phyloP scores from a whole-genome alignment of 2,797 vertebrate species.

The Schizopygopsis malacanthus region DNA sequence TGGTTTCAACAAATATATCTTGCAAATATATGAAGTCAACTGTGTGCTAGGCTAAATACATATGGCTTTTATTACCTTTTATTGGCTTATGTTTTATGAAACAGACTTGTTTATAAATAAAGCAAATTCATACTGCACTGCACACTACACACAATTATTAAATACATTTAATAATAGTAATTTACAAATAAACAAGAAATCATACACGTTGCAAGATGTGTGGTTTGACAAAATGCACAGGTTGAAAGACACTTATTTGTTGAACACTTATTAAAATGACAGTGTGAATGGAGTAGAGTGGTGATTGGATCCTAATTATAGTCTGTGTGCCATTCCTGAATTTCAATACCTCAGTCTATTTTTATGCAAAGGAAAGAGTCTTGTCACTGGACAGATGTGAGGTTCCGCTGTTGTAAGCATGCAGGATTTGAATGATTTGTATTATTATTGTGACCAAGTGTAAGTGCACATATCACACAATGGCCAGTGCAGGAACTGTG shows the following conservation, averaged over 20 bases:
- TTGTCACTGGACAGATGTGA: conserved; percentile 15
- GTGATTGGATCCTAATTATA: conserved; percentile 22
- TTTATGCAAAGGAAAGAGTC: conserved; percentile 14
- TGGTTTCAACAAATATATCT: not conserved
- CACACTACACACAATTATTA: no score
- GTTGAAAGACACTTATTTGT: conserved; percentile 1
- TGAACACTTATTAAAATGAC: not conserved
- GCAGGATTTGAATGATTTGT: conserved; percentile 19
- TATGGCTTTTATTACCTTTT: not conserved
- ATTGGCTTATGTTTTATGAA: not conserved
- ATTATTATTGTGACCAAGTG: conserved; percentile 4
- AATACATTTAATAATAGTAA: not conserved
- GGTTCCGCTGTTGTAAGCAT: conserved; percentile 5
- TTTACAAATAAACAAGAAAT: not conserved
- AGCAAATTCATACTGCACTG: not conserved
- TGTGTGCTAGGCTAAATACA: not conserved
- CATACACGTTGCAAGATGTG: not conserved
- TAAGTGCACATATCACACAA: conserved; percentile 9
- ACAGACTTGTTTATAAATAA: not conserved
- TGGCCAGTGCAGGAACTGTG: not conserved
- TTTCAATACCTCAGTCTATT: conserved; percentile 9
- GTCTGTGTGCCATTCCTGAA: conserved; percentile 13
- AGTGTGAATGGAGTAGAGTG: not conserved
- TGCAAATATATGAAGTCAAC: not conserved
- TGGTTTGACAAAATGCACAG: not conserved